Evolutionary conservation across 2,797 vertebrate genomes (phyloP).

Genomic region (Helarctos malayanus): DNA sequence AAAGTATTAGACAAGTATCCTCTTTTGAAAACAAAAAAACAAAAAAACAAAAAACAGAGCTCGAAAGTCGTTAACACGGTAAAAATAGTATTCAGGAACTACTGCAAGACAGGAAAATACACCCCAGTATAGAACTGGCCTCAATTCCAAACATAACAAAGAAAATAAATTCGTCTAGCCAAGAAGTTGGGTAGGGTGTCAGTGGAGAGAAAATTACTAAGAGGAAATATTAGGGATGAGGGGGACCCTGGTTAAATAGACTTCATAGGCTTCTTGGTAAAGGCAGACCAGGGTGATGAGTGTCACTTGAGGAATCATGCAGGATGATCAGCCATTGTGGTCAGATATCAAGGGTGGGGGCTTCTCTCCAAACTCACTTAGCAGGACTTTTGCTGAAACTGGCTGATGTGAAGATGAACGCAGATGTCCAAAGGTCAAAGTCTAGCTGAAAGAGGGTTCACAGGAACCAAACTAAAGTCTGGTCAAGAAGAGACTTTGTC

Average conservation of each 20-base stretch:
- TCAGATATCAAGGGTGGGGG: not conserved
- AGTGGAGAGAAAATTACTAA: not conserved
- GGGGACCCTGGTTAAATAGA: not conserved
- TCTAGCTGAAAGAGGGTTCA: not conserved
- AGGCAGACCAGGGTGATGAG: not conserved
- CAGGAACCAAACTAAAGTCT: not conserved
- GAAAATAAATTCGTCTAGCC: not conserved
- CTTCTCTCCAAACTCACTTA: not conserved
- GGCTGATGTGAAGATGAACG: not conserved
- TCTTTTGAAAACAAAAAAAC: not conserved
- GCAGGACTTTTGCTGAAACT: not conserved
- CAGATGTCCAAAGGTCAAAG: not conserved
- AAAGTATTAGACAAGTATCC: not conserved
- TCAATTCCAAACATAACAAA: not conserved
- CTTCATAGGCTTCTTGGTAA: not conserved
- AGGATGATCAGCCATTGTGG: not conserved
- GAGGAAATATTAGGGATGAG: not conserved
- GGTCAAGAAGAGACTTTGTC: not conserved
- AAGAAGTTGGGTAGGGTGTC: not conserved
- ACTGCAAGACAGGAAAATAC: not conserved
- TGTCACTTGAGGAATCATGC: not conserved
- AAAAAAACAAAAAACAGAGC: not conserved
- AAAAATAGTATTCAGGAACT: not conserved
- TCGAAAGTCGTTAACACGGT: not conserved
- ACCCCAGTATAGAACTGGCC: not conserved